Percentiles rank a stretch among this genome's conserved stretches.
Evolutionary conservation across 2,888 invertebrate genomes (phyloP).

Genomic region (Temnothorax rugatulus): DNA sequence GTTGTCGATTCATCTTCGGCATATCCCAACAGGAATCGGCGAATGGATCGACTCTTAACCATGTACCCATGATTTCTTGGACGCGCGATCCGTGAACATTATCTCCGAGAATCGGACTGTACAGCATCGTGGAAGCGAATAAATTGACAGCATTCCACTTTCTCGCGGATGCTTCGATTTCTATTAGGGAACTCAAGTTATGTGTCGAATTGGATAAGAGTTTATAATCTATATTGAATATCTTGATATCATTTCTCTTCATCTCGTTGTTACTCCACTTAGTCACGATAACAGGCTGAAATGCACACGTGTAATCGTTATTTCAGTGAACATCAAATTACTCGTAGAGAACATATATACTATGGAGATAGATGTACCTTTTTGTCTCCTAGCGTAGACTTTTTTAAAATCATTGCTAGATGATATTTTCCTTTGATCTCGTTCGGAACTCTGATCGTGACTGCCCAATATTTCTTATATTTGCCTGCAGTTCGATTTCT

Average conservation of each 20-base stretch:
- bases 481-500: not conserved
- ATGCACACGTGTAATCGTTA: conserved; percentile 32
- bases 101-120: conserved; percentile 85
- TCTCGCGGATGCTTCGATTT: conserved; percentile 79
- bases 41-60: conserved; percentile 81
- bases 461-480: conserved; percentile 72
- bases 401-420: conserved; percentile 65
- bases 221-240: conserved; percentile 75
- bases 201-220: conserved; percentile 75
- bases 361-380: conserved; percentile 32
- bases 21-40: conserved; percentile 48
- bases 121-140: conserved; percentile 82
- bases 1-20: conserved; percentile 72
- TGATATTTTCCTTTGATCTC: conserved; percentile 62
- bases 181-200: conserved; percentile 80
- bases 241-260: conserved; percentile 69
- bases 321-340: not conserved
- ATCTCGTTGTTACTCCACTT: conserved; percentile 69
- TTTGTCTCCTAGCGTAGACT: conserved; percentile 27
- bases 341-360: not conserved
- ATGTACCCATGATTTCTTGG: conserved; percentile 80
- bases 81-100: conserved; percentile 82
- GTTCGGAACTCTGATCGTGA: conserved; percentile 70
- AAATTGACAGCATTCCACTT: conserved; percentile 83
- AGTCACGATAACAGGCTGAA: conserved; percentile 74